Base-by-base conservation (phyloP, 2,797 vertebrate species). In the Threskiornis aethiopicus region DNA sequence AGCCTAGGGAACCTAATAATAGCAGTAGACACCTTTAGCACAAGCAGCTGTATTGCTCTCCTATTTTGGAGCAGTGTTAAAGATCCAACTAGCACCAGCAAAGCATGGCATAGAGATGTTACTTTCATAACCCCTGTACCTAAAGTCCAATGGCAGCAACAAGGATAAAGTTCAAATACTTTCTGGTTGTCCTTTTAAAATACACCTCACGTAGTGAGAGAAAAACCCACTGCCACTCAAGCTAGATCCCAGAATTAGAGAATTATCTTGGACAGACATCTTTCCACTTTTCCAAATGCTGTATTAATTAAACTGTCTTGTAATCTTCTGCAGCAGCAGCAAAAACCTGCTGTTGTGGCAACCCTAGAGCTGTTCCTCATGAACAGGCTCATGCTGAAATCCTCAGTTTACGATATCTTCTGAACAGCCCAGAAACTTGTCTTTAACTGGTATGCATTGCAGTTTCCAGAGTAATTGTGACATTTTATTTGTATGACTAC, bases 231-330 rank as follows among this genome's bases (percentile, higher is more conserved):
- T 70, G 62, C 1, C 1, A 76, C 7, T 76, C 28, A 87, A 84
- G 21, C n/a, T 66, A 44, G 24, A 18, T 66, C 37, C 29, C 66
- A 84, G 33, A 78, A 76, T 82, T 82, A 88, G 54, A 76, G 54
- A 82, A 76, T 87, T 82, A 82, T 79, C 58, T 94, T 93, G 73
- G 58, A 87, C 49, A 82, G 81, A 44, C 41, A 78, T 88, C 58
- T 83, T 93, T 83, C 86, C 19, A 85, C 59, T 94, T 44, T 96
- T 95, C 72, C 66, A 95, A 94, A 88, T 64, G 15, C 6, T 35
- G 3, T 86, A 84, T 88, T 88, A 89, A 89, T 77, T 93, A 92
- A 88, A 81, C 37, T 81, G 9, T 39, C 61, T 62, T 84, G 76
- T 86, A 84, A 71, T 88, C 72, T 92, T 91, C 37, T 90, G 46